Evolutionary conservation across 2,113 vertebrate species (phyloP).

Genomic region (Pedetes capensis): DNA sequence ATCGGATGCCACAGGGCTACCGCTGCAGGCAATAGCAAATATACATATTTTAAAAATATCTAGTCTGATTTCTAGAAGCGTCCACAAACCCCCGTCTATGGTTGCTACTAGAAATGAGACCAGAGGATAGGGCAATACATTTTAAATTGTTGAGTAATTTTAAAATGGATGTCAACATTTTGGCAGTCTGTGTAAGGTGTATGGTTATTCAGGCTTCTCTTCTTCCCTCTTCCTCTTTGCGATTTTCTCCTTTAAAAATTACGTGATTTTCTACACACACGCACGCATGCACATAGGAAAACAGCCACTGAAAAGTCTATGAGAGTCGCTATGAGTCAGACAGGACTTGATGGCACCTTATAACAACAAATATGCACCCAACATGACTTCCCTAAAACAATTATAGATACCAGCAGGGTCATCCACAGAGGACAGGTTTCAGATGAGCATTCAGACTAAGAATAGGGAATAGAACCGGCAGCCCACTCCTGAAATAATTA

Average conservation of each 20-base stretch:
- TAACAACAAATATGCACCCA: not conserved
- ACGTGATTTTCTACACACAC: no score
- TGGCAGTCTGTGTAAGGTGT: not conserved
- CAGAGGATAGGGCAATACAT: not conserved
- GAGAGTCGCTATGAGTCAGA: no score
- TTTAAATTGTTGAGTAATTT: not conserved
- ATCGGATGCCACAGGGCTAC: no score
- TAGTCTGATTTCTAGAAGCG: not conserved
- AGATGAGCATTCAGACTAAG: no score
- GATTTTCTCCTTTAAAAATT: not conserved
- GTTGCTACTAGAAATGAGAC: not conserved
- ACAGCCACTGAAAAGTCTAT: no score
- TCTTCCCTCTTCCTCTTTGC: not conserved
- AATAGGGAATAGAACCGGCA: no score
- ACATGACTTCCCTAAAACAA: no score
- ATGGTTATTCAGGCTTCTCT: not conserved
- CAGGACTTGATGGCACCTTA: no score
- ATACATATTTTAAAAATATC: not conserved
- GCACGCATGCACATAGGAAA: no score
- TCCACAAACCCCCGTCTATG: not conserved
- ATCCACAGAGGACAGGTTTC: no score
- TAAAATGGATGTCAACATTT: not conserved
- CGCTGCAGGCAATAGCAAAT: not conserved
- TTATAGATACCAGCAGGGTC: no score
- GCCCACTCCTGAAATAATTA: no score